Conservation (phyloP, 2,797 vertebrate genomes). For the Neosilurus mollespiculum region DNA sequence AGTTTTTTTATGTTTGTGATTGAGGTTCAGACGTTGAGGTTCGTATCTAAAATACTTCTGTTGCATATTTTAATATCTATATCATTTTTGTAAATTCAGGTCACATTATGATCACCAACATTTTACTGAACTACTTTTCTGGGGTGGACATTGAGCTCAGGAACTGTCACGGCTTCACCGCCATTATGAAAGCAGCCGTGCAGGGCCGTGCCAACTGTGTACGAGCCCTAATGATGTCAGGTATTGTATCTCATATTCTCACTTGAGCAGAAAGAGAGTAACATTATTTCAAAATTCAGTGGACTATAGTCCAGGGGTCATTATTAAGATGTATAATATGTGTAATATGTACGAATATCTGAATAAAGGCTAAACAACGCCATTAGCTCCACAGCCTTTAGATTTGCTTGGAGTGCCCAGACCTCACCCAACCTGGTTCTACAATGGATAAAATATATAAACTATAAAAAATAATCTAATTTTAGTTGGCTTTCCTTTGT, state of each 20-base stretch:
- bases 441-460: too few relatives aligned
- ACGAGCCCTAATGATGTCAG: slow-evolving; percentile 86
- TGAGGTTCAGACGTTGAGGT: not conserved
- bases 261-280: not conserved
- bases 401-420: too few relatives aligned
- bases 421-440: too few relatives aligned
- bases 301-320: not conserved
- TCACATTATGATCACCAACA: slow-evolving; percentile 85
- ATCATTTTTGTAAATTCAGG: slow-evolving; percentile 64
- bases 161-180: slow-evolving; percentile 91
- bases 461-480: too few relatives aligned
- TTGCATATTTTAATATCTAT: not conserved
- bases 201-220: slow-evolving; percentile 87
- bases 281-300: not conserved
- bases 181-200: slow-evolving; percentile 95
- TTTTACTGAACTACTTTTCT: slow-evolving; percentile 90
- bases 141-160: slow-evolving; percentile 90
- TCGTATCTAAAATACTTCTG: not conserved
- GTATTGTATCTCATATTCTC: slow-evolving; percentile 63
- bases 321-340: not conserved
- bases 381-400: too few relatives aligned
- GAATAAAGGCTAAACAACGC: too few relatives aligned
- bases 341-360: too few relatives aligned
- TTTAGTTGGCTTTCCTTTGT: too few relatives aligned
- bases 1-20: too few relatives aligned